Conservation (phyloP, 2,888 invertebrate species). For the Diaprepes abbreviatus region DNA sequence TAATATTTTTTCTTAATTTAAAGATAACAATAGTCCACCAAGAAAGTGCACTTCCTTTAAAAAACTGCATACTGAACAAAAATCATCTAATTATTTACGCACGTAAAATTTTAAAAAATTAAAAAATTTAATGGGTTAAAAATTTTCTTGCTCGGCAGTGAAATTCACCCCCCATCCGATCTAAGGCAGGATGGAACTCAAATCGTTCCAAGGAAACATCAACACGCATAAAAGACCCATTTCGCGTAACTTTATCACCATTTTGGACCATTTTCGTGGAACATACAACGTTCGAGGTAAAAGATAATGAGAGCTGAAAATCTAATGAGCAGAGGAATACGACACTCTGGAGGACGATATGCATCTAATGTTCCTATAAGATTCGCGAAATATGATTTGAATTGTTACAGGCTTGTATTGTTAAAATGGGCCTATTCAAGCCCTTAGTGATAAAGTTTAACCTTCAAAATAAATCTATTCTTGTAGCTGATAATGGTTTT, state of each 20-base stretch:
- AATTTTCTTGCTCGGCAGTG: not conserved
- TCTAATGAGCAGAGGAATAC: slow-evolving; percentile 57
- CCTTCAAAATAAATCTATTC: not conserved
- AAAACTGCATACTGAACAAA: too few relatives aligned
- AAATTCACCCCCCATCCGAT: not conserved
- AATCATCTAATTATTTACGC: too few relatives aligned
- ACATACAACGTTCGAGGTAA: slow-evolving; percentile 64
- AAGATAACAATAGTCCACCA: too few relatives aligned
- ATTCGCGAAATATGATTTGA: slow-evolving; percentile 28
- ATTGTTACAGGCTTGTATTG: slow-evolving; percentile 17
- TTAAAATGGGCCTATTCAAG: not conserved
- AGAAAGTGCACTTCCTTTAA: too few relatives aligned
- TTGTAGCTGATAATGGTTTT: too few relatives aligned
- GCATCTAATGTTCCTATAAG: slow-evolving; percentile 28
- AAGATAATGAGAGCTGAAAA: slow-evolving; percentile 67
- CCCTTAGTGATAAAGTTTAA: not conserved
- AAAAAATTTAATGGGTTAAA: too few relatives aligned
- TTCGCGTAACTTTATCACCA: slow-evolving; percentile 67
- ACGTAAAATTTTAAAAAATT: too few relatives aligned
- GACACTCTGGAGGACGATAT: slow-evolving; percentile 23
- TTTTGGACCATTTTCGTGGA: slow-evolving; percentile 64
- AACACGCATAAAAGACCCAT: slow-evolving; percentile 69
- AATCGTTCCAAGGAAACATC: slow-evolving; percentile 63
- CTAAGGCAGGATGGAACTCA: slow-evolving; percentile 6
- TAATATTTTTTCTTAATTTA: too few relatives aligned